phyloP scores from a whole-genome alignment of 2,888 invertebrate species.

The Girardia tigrina region DNA sequence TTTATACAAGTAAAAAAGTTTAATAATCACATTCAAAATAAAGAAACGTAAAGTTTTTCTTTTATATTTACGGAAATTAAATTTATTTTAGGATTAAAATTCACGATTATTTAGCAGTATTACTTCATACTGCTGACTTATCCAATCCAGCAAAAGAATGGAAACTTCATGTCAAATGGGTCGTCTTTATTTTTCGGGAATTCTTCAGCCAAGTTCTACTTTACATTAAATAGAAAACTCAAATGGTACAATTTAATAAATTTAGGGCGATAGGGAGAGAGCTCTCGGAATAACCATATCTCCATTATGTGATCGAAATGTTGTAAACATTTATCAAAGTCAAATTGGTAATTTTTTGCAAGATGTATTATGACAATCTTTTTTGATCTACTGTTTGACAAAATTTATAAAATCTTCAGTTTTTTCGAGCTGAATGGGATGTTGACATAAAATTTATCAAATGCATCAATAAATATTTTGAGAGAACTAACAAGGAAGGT shows the following conservation, averaged over 20 bases:
- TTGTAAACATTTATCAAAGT: background rate
- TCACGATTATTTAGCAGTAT: background rate
- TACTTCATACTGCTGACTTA: background rate
- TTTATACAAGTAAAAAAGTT: background rate
- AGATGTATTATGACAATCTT: background rate
- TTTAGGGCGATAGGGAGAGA: constrained; percentile 3
- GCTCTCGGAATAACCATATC: background rate
- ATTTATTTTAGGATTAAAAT: background rate
- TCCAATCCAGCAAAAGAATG: constrained; percentile 10
- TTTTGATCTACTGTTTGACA: no score
- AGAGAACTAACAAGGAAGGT: no score
- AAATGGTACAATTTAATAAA: background rate
- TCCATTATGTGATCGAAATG: background rate
- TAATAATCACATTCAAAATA: background rate
- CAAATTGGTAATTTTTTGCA: background rate
- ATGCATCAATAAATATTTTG: no score
- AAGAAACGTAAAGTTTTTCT: background rate
- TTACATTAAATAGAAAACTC: background rate
- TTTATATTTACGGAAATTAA: background rate
- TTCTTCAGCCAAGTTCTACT: background rate
- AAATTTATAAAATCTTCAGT: no score
- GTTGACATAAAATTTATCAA: no score
- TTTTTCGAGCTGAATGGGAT: no score
- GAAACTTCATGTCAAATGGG: background rate
- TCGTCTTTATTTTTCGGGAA: background rate